phyloP scores from a whole-genome alignment of 2,797 vertebrate genomes.

The Propithecus perrieri region DNA sequence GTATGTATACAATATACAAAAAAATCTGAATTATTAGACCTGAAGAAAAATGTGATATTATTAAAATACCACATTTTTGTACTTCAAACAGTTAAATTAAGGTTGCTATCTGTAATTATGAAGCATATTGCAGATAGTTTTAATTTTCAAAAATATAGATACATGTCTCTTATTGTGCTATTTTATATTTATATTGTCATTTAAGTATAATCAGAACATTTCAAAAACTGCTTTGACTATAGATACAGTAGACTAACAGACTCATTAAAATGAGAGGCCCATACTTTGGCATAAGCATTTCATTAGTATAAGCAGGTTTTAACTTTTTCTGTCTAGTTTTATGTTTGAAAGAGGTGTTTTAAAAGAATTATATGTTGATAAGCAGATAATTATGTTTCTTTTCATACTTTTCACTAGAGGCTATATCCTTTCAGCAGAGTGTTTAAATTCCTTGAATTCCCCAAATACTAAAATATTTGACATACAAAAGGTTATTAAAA shows the following conservation, averaged over 20 bases:
- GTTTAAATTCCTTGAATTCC: constrained; percentile 13
- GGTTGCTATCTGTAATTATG: background rate
- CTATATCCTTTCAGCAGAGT: background rate
- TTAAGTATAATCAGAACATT: constrained; percentile 44
- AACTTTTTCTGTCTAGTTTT: constrained; percentile 56
- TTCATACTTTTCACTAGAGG: constrained; percentile 41
- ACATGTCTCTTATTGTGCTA: background rate
- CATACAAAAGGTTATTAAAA: constrained; percentile 24
- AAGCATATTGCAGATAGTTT: background rate
- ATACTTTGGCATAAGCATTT: constrained; percentile 64
- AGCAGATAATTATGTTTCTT: constrained; percentile 45
- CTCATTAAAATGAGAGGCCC: constrained; percentile 70
- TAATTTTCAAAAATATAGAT: constrained; percentile 46
- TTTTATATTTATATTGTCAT: constrained; percentile 62
- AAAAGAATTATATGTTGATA: constrained; percentile 52
- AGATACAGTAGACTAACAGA: constrained; percentile 58
- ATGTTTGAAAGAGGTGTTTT: constrained; percentile 70
- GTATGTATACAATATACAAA: background rate
- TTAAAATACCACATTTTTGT: background rate
- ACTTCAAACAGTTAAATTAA: background rate
- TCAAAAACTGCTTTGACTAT: constrained; percentile 52
- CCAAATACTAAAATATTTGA: constrained; percentile 54
- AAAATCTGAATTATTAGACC: background rate
- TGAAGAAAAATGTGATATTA: background rate
- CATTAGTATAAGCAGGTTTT: constrained; percentile 53